phyloP scores from a whole-genome alignment of 1,140 invertebrate species.

The Zaprionus gabonicus region DNA sequence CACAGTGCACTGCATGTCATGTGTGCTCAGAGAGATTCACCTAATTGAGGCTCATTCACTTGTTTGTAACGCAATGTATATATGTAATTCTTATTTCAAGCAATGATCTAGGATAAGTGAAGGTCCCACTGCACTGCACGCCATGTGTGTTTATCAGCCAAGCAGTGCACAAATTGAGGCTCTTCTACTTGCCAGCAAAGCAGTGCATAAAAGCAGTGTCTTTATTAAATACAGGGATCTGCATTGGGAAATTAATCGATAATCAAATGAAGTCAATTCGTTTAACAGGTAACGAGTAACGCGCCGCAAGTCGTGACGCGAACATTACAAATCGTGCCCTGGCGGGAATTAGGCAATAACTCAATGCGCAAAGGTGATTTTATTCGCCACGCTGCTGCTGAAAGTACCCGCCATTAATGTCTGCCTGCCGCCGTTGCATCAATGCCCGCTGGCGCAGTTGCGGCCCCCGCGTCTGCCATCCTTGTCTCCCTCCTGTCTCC shows the following conservation, averaged over 20 bases:
- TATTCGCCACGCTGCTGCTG: constrained; percentile 2
- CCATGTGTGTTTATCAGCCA: no score
- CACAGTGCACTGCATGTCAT: no score
- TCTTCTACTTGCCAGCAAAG: not conserved
- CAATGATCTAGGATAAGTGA: no score
- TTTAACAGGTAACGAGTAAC: not conserved
- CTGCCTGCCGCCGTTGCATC: constrained; percentile 2
- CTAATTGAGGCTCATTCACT: no score
- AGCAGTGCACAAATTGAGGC: no score
- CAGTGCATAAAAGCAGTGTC: not conserved
- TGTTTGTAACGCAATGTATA: not conserved
- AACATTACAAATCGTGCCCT: not conserved
- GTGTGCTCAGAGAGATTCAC: no score
- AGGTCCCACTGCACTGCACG: no score
- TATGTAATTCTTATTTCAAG: no score
- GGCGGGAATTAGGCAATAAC: not conserved
- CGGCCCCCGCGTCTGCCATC: not conserved
- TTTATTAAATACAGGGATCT: not conserved
- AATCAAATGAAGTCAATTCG: not conserved
- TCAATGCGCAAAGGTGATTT: constrained; percentile 1
- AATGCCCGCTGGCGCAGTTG: constrained; percentile 2
- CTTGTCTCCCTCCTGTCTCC: not conserved
- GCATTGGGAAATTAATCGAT: not conserved
- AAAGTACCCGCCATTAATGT: constrained; percentile 7
- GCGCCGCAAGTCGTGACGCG: not conserved